Percentiles rank a stretch among this genome's conserved stretches.
Evolutionary conservation across 2,113 vertebrate species (phyloP).

Genomic region (Onychorhynchus coronatus): DNA sequence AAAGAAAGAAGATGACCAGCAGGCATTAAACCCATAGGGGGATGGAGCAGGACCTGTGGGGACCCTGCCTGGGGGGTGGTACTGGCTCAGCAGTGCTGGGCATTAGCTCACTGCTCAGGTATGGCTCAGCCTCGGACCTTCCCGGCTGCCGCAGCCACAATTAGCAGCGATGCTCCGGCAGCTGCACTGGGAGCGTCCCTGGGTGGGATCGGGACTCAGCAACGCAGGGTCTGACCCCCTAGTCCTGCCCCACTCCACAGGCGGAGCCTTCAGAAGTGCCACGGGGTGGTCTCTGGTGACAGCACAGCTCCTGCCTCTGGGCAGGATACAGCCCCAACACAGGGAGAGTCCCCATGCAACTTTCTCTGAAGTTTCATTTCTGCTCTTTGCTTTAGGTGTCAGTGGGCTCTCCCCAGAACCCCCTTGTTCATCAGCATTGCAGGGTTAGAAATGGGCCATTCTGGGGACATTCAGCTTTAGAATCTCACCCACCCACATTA

Average conservation of each 20-base stretch:
- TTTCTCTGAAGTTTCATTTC: neutral
- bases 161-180: neutral
- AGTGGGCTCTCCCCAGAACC: neutral
- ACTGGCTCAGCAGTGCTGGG: neutral
- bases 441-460: neutral
- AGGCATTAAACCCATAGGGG: neutral
- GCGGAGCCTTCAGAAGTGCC: accelerated
- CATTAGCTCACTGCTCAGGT: neutral
- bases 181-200: neutral
- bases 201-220: neutral
- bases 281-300: accelerated
- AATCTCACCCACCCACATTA: accelerated
- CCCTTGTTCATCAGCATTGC: neutral
- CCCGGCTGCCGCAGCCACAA: neutral
- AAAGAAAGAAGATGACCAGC: accelerated
- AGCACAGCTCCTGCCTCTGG: neutral
- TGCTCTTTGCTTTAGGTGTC: neutral
- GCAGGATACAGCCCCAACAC: neutral
- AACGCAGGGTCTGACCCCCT: accelerated
- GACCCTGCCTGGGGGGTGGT: neutral
- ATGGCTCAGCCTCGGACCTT: neutral
- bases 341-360: accelerated
- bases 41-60: accelerated
- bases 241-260: neutral
- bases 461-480: neutral